These are phyloP conservation scores for Scaptomyza cyrtandrae DNA, from an alignment of 2,888 invertebrate genomes.

Conservation along the genomic window DNA sequence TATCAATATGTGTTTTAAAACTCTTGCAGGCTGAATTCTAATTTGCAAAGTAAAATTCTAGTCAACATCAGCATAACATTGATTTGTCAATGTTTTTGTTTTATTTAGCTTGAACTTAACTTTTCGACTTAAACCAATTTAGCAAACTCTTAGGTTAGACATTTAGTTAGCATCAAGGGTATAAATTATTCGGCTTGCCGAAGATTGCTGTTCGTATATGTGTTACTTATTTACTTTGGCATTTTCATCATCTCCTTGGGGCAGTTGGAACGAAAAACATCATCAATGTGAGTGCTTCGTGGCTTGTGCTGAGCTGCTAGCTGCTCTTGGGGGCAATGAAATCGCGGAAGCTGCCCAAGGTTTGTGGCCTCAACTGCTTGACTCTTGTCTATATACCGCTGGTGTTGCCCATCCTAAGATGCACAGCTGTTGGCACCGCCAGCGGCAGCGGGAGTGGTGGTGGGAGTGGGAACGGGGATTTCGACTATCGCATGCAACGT, in stretches of 20 bases:
- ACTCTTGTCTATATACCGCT: constrained; percentile 84
- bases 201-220: neutral
- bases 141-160: neutral
- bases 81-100: neutral
- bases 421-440: constrained; percentile 66
- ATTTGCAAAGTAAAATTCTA: neutral
- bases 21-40: neutral
- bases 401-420: constrained; percentile 82
- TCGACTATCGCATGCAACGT: constrained; percentile 86
- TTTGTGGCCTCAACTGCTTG: constrained; percentile 85
- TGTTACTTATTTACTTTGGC: constrained; percentile 4
- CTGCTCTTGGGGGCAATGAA: constrained; percentile 84
- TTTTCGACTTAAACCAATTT: neutral
- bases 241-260: constrained; percentile 5
- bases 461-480: constrained; percentile 74
- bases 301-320: constrained; percentile 73
- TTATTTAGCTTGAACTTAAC: neutral
- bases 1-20: constrained; percentile 13
- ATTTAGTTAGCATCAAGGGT: neutral
- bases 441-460: constrained; percentile 64
- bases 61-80: neutral
- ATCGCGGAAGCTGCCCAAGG: constrained; percentile 84
- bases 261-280: constrained; percentile 64
- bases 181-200: constrained; percentile 1
- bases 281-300: constrained; percentile 82